These are phyloP conservation scores for Drosophila nigromelanica DNA, from an alignment of 1,140 invertebrate genomes.

Conservation along the genomic window DNA sequence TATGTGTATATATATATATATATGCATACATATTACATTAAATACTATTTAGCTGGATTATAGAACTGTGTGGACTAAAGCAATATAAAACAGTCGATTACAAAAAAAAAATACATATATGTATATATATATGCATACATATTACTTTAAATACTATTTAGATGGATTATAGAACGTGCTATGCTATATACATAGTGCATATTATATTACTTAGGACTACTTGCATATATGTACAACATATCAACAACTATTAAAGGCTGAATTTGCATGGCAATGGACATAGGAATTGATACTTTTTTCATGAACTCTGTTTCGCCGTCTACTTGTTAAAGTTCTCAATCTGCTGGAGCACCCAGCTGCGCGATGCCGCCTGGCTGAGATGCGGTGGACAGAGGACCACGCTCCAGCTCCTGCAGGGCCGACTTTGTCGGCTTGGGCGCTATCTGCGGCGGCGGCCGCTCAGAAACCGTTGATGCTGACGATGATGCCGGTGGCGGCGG, in stretches of 20 bases:
- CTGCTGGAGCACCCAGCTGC: slow-evolving; percentile 82
- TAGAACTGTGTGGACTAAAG: too few species aligned
- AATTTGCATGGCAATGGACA: slow-evolving; percentile 58
- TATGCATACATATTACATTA: slow-evolving; percentile 31
- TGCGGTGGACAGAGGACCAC: slow-evolving; percentile 48
- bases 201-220: background rate
- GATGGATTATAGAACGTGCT: slow-evolving; percentile 7
- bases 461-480: background rate
- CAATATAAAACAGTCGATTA: slow-evolving; percentile 68
- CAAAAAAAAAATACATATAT: slow-evolving; percentile 5
- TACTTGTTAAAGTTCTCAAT: slow-evolving; percentile 83
- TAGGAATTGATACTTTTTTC: background rate
- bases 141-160: slow-evolving; percentile 11
- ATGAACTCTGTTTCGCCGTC: background rate
- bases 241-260: slow-evolving; percentile 41
- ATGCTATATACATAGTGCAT: background rate
- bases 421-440: slow-evolving; percentile 61
- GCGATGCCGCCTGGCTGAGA: slow-evolving; percentile 67
- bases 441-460: slow-evolving; percentile 49
- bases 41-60: slow-evolving; percentile 3
- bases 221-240: slow-evolving; percentile 34
- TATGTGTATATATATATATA: slow-evolving; percentile 25
- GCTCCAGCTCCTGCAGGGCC: slow-evolving; percentile 30
- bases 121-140: too few species aligned
- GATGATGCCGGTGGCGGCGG: slow-evolving; percentile 39